Conservation (phyloP, 1,140 invertebrate species). For the Sitodiplosis mosellana region DNA sequence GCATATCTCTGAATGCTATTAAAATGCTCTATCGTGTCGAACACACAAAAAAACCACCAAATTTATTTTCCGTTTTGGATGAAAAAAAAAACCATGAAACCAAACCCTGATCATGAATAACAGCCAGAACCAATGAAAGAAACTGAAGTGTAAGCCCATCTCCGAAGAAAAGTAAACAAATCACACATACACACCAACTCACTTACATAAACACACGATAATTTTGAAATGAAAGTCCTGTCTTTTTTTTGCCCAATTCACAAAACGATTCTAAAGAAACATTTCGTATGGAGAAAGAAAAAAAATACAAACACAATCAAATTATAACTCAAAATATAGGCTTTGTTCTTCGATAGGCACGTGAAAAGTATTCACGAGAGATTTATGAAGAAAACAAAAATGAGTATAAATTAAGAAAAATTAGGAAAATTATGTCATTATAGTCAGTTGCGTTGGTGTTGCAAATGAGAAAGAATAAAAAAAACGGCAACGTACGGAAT, state of each 20-base stretch:
- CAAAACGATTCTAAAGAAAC: background rate
- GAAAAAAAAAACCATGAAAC: background rate
- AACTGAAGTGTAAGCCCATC: slow-evolving; percentile 37
- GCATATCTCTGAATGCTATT: background rate
- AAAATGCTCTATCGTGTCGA: background rate
- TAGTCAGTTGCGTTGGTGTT: too few species aligned
- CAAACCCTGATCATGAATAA: slow-evolving; percentile 31
- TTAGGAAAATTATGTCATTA: too few species aligned
- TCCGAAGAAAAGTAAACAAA: slow-evolving; percentile 17
- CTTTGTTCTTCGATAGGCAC: background rate
- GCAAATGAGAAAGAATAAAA: too few species aligned
- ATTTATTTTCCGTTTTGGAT: background rate
- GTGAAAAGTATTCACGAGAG: background rate
- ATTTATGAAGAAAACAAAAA: background rate
- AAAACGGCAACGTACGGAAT: too few species aligned
- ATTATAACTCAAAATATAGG: background rate
- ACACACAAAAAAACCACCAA: background rate
- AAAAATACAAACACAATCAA: background rate
- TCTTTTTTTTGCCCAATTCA: background rate
- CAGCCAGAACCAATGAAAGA: slow-evolving; percentile 53
- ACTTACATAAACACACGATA: too few species aligned
- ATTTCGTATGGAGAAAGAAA: background rate
- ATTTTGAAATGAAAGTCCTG: background rate
- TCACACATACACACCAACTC: too few species aligned
- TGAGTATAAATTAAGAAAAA: too few species aligned